A percentile compares a stretch with the other conserved stretches of the same genome.
Evolutionary conservation across 2,113 vertebrate species (phyloP).

Genomic region (Saimiri boliviensis): DNA sequence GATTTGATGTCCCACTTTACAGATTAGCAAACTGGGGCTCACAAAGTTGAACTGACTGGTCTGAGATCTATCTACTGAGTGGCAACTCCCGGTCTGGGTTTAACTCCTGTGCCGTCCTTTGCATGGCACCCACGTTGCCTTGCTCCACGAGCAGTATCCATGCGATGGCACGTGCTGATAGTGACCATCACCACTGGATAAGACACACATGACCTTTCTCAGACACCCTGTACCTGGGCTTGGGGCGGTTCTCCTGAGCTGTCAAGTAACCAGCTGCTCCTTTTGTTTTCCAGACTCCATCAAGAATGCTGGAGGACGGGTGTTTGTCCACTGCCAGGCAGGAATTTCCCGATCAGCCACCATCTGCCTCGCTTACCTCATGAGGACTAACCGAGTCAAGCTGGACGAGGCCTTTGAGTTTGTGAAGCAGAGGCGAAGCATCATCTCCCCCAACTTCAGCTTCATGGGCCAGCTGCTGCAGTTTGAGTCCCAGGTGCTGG

Average conservation of each 20-base stretch:
- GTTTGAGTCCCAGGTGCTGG: conserved; percentile 97
- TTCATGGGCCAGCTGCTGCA: conserved; percentile 99
- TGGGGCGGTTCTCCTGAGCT: not conserved
- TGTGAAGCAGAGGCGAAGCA: conserved; percentile 97
- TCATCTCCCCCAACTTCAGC: conserved; percentile 99
- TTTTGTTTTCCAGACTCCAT: conserved; percentile 90
- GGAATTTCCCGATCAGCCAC: conserved; percentile 98
- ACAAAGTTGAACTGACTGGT: not conserved
- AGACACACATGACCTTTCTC: not conserved
- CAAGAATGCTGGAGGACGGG: conserved; percentile 94
- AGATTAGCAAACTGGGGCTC: not conserved
- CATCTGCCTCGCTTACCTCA: conserved; percentile 98
- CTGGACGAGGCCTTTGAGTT: conserved; percentile 99
- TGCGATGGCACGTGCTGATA: not conserved
- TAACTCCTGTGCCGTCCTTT: not conserved
- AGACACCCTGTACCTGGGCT: not conserved
- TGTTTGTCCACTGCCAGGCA: conserved; percentile 98
- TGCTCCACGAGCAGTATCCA: not conserved
- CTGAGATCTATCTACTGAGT: not conserved
- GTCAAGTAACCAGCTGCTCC: not conserved
- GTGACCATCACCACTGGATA: not conserved
- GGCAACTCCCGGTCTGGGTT: not conserved
- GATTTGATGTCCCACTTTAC: not conserved
- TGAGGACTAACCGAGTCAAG: conserved; percentile 98
- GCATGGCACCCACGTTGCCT: not conserved